A percentile compares a stretch with the other conserved stretches of the same genome.
phyloP scores from a whole-genome alignment of 1,140 invertebrate genomes.

The Streblospio benedicti region DNA sequence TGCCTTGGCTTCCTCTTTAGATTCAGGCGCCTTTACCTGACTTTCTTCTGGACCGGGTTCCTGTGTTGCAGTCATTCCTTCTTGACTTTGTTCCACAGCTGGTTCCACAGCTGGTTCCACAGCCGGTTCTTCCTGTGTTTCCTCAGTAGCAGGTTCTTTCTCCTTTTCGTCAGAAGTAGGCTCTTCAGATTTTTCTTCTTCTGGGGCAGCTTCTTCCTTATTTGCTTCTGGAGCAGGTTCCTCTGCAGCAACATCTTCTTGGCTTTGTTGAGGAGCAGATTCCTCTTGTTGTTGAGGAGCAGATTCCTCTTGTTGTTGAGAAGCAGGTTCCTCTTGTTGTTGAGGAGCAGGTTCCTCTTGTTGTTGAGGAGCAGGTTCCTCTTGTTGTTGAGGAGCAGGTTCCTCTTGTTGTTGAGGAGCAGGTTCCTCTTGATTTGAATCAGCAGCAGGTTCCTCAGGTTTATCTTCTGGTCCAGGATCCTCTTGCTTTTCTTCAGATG shows the following conservation, averaged over 20 bases:
- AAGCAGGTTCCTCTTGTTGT: no score
- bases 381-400: no score
- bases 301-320: no score
- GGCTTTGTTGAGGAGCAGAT: no score
- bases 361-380: no score
- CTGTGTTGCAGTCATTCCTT: slow-evolving; percentile 15
- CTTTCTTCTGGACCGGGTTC: slow-evolving; percentile 12
- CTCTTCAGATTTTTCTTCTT: slow-evolving; percentile 4
- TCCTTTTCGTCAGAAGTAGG: background rate
- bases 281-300: no score
- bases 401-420: no score
- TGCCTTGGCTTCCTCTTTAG: slow-evolving; percentile 1
- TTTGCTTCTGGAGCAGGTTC: slow-evolving; percentile 2
- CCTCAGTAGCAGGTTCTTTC: background rate
- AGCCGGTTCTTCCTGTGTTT: background rate
- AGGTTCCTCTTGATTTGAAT: no score
- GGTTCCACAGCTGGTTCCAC: background rate
- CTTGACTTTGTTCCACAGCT: slow-evolving; percentile 5
- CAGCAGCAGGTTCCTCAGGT: no score
- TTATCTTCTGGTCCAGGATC: no score
- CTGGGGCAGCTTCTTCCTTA: slow-evolving; percentile 7
- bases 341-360: no score
- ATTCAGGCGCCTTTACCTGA: background rate
- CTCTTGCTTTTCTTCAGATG: no score
- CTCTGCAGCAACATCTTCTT: background rate